A percentile compares a stretch with the other conserved stretches of the same genome.
These are phyloP conservation scores for Enteromius argenteus DNA, from an alignment of 2,797 vertebrate species.

Conservation along the genomic window DNA sequence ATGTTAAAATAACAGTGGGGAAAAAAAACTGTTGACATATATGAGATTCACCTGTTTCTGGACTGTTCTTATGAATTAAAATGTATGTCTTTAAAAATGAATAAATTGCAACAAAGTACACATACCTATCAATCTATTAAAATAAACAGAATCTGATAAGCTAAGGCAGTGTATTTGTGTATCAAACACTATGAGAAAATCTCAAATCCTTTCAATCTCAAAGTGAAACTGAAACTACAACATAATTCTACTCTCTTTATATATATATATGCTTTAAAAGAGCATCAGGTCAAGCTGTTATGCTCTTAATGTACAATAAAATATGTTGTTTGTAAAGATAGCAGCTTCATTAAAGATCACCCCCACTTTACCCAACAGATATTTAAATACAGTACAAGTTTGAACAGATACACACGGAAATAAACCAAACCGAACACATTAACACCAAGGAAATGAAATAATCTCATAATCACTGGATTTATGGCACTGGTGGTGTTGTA, in stretches of 20 bases:
- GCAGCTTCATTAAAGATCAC: conserved; percentile 74
- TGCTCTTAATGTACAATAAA: conserved; percentile 17
- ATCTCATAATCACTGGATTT: conserved; percentile 82
- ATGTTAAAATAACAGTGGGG: background rate
- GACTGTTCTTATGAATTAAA: background rate
- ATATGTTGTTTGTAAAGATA: conserved; percentile 41
- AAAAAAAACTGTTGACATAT: background rate
- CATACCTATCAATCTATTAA: conserved; percentile 6
- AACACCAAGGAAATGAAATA: conserved; percentile 79
- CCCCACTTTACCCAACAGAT: conserved; percentile 60
- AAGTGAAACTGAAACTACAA: conserved; percentile 23
- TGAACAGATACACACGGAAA: conserved; percentile 45
- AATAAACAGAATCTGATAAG: conserved; percentile 24
- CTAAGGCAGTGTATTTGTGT: conserved; percentile 54
- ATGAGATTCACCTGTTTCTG: conserved; percentile 5
- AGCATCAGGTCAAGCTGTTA: background rate
- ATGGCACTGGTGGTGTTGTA: conserved; percentile 98
- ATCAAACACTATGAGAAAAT: conserved; percentile 26
- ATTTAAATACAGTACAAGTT: conserved; percentile 61
- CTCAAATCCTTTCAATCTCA: conserved; percentile 8
- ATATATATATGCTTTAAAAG: conserved; percentile 11
- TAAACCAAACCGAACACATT: conserved; percentile 73
- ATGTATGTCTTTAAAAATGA: background rate
- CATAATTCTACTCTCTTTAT: conserved; percentile 1
- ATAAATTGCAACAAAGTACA: conserved; percentile 8